Evolutionary conservation across 92 coral and sea anemone genomes (phyloP).

Genomic region (Anthopleura xanthogrammica): DNA sequence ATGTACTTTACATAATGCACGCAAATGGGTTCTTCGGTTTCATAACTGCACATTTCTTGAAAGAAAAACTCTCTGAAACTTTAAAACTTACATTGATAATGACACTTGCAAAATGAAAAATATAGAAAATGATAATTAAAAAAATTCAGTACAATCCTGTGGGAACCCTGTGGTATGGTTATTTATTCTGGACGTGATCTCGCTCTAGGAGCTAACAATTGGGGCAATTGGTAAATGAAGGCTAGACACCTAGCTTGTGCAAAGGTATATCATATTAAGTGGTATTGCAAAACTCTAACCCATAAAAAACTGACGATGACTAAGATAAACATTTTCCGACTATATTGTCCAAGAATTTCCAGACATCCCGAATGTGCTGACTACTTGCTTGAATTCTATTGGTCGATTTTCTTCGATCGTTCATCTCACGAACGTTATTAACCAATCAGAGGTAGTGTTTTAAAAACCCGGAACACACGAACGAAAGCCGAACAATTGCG

Average conservation of each 20-base stretch:
- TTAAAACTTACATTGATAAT: too few relatives aligned
- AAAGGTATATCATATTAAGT: neutral
- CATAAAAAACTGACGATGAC: neutral
- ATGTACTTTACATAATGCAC: too few relatives aligned
- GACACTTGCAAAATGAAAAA: too few relatives aligned
- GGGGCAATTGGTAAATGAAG: neutral
- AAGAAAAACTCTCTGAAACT: too few relatives aligned
- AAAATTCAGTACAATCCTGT: neutral
- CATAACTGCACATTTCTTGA: too few relatives aligned
- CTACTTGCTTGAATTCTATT: constrained; percentile 10
- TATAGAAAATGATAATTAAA: neutral
- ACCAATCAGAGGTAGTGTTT: constrained; percentile 17
- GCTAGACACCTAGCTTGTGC: neutral
- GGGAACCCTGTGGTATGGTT: neutral
- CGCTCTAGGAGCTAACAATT: too few relatives aligned
- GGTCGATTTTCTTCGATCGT: constrained; percentile 13
- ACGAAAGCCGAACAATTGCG: constrained; percentile 18
- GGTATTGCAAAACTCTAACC: neutral
- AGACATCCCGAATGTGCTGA: neutral
- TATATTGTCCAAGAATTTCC: neutral
- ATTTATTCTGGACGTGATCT: too few relatives aligned
- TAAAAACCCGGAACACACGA: constrained; percentile 31
- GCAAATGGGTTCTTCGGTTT: too few relatives aligned
- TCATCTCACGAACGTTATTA: neutral
- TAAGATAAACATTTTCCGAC: neutral